phyloP scores from a whole-genome alignment of 2,113 vertebrate genomes.

The Merops nubicus region DNA sequence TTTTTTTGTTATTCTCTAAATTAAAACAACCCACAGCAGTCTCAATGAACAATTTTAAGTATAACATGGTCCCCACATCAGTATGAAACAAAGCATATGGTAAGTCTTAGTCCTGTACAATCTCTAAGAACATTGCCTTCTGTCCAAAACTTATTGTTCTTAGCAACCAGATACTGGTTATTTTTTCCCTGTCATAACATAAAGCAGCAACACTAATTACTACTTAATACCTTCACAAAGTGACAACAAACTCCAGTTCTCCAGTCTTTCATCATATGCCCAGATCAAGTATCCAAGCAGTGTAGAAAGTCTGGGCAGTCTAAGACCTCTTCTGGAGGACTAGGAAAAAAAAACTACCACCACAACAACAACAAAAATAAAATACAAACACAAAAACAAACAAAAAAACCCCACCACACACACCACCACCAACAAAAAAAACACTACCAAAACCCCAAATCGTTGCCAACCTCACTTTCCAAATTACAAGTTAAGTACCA shows the following conservation, averaged over 20 bases:
- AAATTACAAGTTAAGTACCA: neutral
- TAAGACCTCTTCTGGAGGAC: neutral
- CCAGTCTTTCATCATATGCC: neutral
- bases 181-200: neutral
- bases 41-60: neutral
- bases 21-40: neutral
- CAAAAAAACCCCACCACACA: neutral
- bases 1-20: neutral
- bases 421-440: neutral
- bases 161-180: neutral
- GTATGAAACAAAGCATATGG: neutral
- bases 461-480: neutral
- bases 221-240: neutral
- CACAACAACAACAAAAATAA: too few species aligned
- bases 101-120: neutral
- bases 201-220: neutral
- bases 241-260: neutral
- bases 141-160: neutral
- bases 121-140: neutral
- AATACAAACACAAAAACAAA: neutral
- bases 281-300: neutral
- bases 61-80: neutral
- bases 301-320: neutral
- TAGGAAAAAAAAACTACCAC: too few species aligned
- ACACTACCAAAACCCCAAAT: neutral